These are phyloP conservation scores for Cyphomyrus discorhynchus DNA, from an alignment of 2,113 vertebrate genomes.

Conservation along the genomic window DNA sequence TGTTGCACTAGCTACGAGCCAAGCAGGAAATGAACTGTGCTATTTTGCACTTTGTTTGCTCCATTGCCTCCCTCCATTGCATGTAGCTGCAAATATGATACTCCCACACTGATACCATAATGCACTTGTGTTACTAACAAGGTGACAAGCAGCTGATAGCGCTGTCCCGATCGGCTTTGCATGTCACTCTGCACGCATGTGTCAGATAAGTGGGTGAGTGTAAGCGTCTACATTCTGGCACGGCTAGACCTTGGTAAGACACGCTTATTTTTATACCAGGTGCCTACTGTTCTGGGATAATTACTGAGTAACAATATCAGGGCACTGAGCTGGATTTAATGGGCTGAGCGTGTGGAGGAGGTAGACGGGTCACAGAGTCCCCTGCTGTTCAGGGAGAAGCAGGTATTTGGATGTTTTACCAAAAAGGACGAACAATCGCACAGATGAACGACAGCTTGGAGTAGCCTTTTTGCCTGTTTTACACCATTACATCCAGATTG, in stretches of 20 bases:
- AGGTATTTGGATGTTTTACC: conserved; percentile 12
- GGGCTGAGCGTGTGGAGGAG: conserved; percentile 13
- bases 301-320: conserved; percentile 20
- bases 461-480: neutral
- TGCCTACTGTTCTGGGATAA: conserved; percentile 17
- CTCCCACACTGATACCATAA: neutral
- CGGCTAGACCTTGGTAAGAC: neutral
- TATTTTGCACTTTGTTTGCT: neutral
- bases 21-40: neutral
- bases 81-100: neutral
- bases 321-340: conserved; percentile 17
- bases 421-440: neutral
- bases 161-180: neutral
- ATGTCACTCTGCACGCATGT: neutral
- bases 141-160: neutral
- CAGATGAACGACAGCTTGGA: neutral
- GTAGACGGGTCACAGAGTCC: neutral
- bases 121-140: neutral
- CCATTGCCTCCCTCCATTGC: neutral
- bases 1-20: neutral
- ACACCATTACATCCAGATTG: neutral
- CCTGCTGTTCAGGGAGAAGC: conserved; percentile 8
- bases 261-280: neutral
- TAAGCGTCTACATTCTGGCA: neutral
- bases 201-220: neutral